phyloP scores from a whole-genome alignment of 2,113 vertebrate species.

The Cnemophilus loriae region DNA sequence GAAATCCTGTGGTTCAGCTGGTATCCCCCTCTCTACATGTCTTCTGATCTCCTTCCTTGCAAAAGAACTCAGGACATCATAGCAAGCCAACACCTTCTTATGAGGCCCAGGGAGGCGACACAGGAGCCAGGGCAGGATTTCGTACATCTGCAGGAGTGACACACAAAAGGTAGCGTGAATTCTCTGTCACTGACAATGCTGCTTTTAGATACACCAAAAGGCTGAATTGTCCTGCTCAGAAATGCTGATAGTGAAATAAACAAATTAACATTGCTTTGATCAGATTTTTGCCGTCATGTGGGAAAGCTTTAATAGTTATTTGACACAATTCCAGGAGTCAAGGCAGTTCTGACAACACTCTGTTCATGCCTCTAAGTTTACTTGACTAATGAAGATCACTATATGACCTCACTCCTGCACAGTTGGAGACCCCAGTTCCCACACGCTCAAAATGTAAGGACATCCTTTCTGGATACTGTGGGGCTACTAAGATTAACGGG shows the following conservation, averaged over 20 bases:
- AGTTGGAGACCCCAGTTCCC: neutral
- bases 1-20: conserved; percentile 38
- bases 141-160: conserved; percentile 1
- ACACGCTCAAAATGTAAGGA: neutral
- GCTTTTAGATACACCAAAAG: neutral
- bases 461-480: neutral
- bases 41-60: conserved; percentile 42
- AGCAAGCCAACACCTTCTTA: neutral
- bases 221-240: neutral
- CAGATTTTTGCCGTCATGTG: neutral
- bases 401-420: neutral
- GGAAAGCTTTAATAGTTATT: neutral
- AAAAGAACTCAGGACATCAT: neutral
- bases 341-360: neutral
- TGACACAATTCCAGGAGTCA: neutral
- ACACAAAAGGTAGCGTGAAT: neutral
- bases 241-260: neutral
- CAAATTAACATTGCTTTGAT: neutral
- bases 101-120: conserved; percentile 30
- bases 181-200: neutral
- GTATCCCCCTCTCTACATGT: conserved; percentile 14
- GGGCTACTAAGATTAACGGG: neutral
- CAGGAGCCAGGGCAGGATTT: conserved; percentile 45
- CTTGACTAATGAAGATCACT: neutral
- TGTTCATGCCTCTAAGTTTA: neutral